phyloP scores from a whole-genome alignment of 2,888 invertebrate species.

The Orgyia antiqua region DNA sequence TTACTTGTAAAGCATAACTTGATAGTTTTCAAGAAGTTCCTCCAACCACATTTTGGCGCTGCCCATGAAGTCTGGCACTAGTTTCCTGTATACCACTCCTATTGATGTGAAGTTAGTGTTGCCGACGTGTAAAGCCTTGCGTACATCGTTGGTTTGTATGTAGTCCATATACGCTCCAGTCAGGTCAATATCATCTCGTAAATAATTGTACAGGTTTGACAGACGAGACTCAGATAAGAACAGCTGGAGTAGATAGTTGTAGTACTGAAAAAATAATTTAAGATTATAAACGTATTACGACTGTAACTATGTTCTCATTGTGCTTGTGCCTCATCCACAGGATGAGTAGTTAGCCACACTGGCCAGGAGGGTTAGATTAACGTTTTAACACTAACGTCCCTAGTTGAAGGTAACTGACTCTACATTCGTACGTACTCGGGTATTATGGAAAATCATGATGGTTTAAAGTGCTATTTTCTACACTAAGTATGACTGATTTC shows the following conservation, averaged over 20 bases:
- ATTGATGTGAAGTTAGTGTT: slow-evolving; percentile 70
- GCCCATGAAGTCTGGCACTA: slow-evolving; percentile 74
- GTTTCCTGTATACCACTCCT: slow-evolving; percentile 67
- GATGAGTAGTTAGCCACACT: too few species aligned
- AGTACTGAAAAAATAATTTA: slow-evolving; percentile 70
- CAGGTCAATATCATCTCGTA: slow-evolving; percentile 55
- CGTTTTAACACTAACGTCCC: too few species aligned
- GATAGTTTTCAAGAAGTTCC: slow-evolving; percentile 72
- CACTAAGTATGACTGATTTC: too few species aligned
- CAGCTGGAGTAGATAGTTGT: slow-evolving; percentile 65
- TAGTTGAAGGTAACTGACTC: too few species aligned
- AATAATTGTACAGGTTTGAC: slow-evolving; percentile 69
- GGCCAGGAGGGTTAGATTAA: too few species aligned
- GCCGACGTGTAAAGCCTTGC: slow-evolving; percentile 74
- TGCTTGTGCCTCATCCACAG: too few species aligned
- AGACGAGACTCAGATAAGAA: slow-evolving; percentile 62
- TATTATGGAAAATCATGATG: too few species aligned
- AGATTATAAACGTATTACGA: slow-evolving; percentile 2
- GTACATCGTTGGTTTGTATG: slow-evolving; percentile 59
- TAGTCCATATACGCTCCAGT: slow-evolving; percentile 62
- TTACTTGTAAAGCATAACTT: slow-evolving; percentile 80
- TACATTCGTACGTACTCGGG: too few species aligned
- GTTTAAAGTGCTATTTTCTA: too few species aligned
- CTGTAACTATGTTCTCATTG: too few species aligned
- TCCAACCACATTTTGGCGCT: slow-evolving; percentile 78